phyloP scores from a whole-genome alignment of 1,140 invertebrate species.

The Drosophila pectinifera region DNA sequence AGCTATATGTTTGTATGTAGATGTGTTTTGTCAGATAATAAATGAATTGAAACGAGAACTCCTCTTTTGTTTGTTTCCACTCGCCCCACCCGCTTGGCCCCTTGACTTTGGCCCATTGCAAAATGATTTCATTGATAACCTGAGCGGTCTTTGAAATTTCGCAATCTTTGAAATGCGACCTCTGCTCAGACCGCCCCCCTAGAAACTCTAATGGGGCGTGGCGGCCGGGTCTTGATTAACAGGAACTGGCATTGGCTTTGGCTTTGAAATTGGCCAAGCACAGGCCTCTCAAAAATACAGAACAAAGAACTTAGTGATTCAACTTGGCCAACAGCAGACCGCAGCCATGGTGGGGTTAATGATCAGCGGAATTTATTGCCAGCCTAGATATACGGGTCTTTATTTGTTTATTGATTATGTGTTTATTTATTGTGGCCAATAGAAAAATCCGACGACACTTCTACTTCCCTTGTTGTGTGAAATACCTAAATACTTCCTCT shows the following conservation, averaged over 20 bases:
- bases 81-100: constrained; percentile 1
- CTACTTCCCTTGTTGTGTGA: not conserved
- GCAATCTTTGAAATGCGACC: constrained; percentile 64
- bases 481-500: not conserved
- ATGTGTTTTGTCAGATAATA: constrained; percentile 63
- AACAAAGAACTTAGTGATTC: constrained; percentile 42
- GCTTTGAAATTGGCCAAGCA: not conserved
- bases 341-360: constrained; percentile 25
- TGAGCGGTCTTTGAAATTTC: constrained; percentile 49
- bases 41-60: constrained; percentile 50
- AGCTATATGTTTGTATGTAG: constrained; percentile 57
- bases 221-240: constrained; percentile 16
- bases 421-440: constrained; percentile 6
- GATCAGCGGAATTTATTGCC: constrained; percentile 33
- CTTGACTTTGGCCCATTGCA: constrained; percentile 39
- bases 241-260: constrained; percentile 4
- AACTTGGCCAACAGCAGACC: constrained; percentile 12
- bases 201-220: constrained; percentile 22
- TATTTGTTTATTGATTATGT: constrained; percentile 17
- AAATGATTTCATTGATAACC: constrained; percentile 41
- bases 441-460: not conserved
- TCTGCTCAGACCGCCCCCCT: not conserved
- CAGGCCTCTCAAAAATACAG: constrained; percentile 17
- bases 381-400: constrained; percentile 6
- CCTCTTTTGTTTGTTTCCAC: constrained; percentile 40